Percentiles rank a stretch among this genome's conserved stretches.
Evolutionary conservation across 2,797 vertebrate species (phyloP).

Genomic region (Miichthys miiuy): DNA sequence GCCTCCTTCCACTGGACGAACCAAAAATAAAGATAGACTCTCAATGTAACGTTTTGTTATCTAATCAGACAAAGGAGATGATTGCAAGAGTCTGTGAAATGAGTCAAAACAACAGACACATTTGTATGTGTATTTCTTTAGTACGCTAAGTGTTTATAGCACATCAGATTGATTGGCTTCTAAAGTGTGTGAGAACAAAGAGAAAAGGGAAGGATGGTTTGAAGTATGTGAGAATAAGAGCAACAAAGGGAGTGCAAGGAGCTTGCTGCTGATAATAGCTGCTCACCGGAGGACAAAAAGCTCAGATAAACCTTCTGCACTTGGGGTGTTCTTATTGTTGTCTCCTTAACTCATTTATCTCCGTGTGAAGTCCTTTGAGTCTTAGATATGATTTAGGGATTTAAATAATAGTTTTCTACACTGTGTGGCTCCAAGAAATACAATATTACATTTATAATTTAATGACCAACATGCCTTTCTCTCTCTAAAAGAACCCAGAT

Average conservation of each 20-base stretch:
- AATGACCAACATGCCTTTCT: not conserved
- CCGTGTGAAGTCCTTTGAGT: not conserved
- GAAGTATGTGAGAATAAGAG: not conserved
- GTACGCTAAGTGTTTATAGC: not conserved
- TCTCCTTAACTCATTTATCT: not conserved
- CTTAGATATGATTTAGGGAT: not conserved
- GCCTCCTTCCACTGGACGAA: conserved; percentile 97
- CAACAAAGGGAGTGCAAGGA: not conserved
- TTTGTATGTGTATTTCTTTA: not conserved
- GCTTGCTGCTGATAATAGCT: conserved; percentile 4
- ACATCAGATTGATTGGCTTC: not conserved
- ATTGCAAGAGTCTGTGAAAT: not conserved
- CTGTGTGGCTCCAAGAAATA: not conserved
- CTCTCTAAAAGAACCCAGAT: not conserved
- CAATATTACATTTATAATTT: not conserved
- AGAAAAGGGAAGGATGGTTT: not conserved
- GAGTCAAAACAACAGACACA: not conserved
- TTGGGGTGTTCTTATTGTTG: not conserved
- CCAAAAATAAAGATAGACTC: not conserved
- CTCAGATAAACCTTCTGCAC: not conserved
- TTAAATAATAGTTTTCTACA: not conserved
- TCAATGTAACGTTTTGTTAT: not conserved
- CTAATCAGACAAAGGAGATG: not conserved
- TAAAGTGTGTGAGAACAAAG: not conserved
- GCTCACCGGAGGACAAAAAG: not conserved